A percentile compares a stretch with the other conserved stretches of the same genome.
Evolutionary conservation across 2,797 vertebrate species (phyloP).

Genomic region (Rhinichthys osculus): DNA sequence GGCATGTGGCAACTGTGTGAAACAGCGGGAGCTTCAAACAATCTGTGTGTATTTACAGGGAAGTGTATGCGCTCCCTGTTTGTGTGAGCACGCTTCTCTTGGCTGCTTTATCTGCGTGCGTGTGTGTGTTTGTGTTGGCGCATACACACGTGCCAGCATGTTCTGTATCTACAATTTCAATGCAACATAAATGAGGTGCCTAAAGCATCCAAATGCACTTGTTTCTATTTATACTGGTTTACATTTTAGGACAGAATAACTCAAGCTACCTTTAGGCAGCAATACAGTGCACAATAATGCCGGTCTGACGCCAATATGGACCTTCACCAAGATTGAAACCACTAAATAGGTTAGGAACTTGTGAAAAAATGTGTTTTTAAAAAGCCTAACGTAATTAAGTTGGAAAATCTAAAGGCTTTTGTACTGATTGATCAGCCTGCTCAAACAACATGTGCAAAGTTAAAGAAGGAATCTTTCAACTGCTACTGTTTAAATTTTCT

Average conservation of each 20-base stretch:
- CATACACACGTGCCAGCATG: conserved; percentile 31
- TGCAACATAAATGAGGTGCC: conserved; percentile 51
- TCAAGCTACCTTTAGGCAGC: conserved; percentile 15
- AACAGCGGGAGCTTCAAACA: conserved; percentile 51
- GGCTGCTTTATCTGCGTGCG: conserved; percentile 47
- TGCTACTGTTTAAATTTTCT: conserved; percentile 4
- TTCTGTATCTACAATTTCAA: conserved; percentile 44
- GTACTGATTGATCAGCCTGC: conserved; percentile 8
- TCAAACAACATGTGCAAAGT: conserved; percentile 18
- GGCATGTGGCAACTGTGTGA: conserved; percentile 46
- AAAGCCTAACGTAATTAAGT: conserved; percentile 22
- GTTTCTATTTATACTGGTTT: conserved; percentile 50
- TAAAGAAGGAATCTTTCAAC: conserved; percentile 17
- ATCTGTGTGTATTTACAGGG: conserved; percentile 60
- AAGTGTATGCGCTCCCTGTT: conserved; percentile 65
- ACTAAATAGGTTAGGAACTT: conserved; percentile 20
- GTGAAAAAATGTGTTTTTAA: conserved; percentile 11
- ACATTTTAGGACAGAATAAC: conserved; percentile 25
- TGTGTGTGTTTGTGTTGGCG: conserved; percentile 42
- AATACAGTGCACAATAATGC: conserved; percentile 25
- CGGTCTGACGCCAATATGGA: conserved; percentile 17
- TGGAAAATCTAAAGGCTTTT: conserved; percentile 12
- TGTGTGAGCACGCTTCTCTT: conserved; percentile 54
- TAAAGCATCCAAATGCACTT: conserved; percentile 55
- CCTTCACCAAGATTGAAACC: conserved; percentile 14